Conservation (phyloP, 2,888 invertebrate species). For the Callinectes sapidus region DNA sequence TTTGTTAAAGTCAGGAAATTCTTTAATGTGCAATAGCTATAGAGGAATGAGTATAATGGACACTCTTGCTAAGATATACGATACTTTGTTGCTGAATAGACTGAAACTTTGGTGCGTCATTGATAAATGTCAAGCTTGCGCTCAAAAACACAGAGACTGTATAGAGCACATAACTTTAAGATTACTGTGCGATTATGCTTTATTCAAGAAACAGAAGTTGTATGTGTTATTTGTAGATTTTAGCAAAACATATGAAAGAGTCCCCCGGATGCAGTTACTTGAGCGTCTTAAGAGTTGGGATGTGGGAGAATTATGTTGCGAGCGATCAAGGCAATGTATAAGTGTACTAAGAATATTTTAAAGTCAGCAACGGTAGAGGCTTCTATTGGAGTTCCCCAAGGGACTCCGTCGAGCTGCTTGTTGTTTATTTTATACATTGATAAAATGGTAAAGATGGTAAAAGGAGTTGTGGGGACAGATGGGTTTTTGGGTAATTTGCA, state of each 20-base stretch:
- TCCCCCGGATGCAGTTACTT: background rate
- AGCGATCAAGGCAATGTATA: background rate
- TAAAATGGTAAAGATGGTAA: too few species aligned
- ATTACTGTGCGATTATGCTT: background rate
- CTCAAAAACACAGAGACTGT: background rate
- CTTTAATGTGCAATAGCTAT: background rate
- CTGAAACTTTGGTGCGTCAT: background rate
- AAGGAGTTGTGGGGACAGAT: too few species aligned
- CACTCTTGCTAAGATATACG: background rate
- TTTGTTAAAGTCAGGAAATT: background rate
- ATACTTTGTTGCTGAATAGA: background rate
- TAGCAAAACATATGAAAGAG: constrained; percentile 27
- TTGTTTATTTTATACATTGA: background rate
- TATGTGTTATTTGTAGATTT: background rate
- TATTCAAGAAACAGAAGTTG: constrained; percentile 7
- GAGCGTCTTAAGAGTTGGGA: background rate
- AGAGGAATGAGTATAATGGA: constrained; percentile 1
- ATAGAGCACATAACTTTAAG: background rate
- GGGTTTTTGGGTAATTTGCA: too few species aligned
- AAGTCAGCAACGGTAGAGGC: background rate
- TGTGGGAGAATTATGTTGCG: background rate
- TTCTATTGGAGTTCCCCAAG: background rate
- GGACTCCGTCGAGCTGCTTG: too few species aligned
- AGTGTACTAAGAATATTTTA: background rate
- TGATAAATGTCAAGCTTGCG: background rate